Conservation (phyloP, 1,140 invertebrate species). For the Streblospio benedicti region DNA sequence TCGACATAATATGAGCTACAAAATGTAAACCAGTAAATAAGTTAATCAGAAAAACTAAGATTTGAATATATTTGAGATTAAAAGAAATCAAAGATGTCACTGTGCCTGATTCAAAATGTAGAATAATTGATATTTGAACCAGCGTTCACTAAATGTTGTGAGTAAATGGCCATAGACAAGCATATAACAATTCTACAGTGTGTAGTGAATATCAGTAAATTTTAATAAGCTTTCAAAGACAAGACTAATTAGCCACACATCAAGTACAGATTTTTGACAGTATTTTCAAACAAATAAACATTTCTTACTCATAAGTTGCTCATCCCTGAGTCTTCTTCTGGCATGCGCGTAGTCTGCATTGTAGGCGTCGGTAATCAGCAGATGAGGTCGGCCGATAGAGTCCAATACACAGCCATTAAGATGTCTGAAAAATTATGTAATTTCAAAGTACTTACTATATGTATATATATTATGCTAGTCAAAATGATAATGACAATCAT, state of each 20-base stretch:
- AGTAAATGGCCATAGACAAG: too few relatives aligned
- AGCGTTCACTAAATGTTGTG: too few relatives aligned
- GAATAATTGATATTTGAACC: too few relatives aligned
- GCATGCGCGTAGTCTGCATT: conserved; percentile 90
- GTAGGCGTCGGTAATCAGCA: conserved; percentile 88
- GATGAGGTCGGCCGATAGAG: conserved; percentile 72
- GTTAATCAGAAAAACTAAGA: background rate
- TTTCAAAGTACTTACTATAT: background rate
- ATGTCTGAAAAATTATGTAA: conserved; percentile 52
- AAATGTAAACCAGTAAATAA: conserved; percentile 5
- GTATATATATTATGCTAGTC: too few relatives aligned
- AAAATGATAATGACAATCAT: background rate
- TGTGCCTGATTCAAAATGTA: too few relatives aligned
- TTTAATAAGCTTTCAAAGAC: too few relatives aligned
- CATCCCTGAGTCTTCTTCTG: conserved; percentile 80
- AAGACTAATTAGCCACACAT: too few relatives aligned
- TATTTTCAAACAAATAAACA: too few relatives aligned
- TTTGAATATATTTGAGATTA: background rate
- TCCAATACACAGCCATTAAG: conserved; percentile 56
- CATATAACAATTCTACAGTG: too few relatives aligned
- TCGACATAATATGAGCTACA: conserved; percentile 80
- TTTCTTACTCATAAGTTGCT: conserved; percentile 89
- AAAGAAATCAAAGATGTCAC: background rate
- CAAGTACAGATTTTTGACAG: too few relatives aligned
- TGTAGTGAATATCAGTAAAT: too few relatives aligned